Evolutionary conservation across 2,888 invertebrate genomes (phyloP), one percentile per base, ranked within the genome.

Genomic region (Ecliptopera silaceata): DNA sequence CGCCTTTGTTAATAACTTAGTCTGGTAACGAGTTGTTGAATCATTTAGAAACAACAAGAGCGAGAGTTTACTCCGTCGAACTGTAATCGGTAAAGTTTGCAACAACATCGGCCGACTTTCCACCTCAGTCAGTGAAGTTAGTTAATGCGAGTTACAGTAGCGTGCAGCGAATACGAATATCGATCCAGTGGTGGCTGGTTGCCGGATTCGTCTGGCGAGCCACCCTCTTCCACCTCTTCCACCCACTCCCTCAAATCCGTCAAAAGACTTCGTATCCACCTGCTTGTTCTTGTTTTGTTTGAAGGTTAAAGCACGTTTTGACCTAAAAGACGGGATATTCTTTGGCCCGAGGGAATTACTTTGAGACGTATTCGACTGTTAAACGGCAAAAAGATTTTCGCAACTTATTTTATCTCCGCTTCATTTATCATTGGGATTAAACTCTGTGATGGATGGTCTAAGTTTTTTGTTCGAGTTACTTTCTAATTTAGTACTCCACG

Each of bases 231-330:
- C n/a, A n/a, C 79, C 80, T 79, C 68, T 65, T 60, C 67, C 68
- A 45, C 54, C 66, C 47, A 59, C 65, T 47, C 48, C 58, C 54
- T 51, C 46, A 63, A 61, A 61, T 72, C 74, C 76, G 71, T 77
- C 80, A 78, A 79, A 81, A 84, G 81, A 79, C 78, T 78, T 79
- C 75, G 75, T 79, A 82, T 83, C 76, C 84, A 83, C 80, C 81
- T 81, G 80, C 79, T 88, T 86, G 86, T 86, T 88, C 87, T 87
- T 87, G 85, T 89, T 88, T 86, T 82, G 84, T 89, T 89, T 90
- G 88, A 90, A 91, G 88, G 90, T 90, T 91, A 90, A 88, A 85
- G 82, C 83, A 80, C 77, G 77, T 82, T 84, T 79, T 80, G 80
- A 83, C 81, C 80, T 77, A 77, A 71, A 76, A 77, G 71, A 76